phyloP scores from a whole-genome alignment of 2,797 vertebrate species.

The Pangasius mekongensis region DNA sequence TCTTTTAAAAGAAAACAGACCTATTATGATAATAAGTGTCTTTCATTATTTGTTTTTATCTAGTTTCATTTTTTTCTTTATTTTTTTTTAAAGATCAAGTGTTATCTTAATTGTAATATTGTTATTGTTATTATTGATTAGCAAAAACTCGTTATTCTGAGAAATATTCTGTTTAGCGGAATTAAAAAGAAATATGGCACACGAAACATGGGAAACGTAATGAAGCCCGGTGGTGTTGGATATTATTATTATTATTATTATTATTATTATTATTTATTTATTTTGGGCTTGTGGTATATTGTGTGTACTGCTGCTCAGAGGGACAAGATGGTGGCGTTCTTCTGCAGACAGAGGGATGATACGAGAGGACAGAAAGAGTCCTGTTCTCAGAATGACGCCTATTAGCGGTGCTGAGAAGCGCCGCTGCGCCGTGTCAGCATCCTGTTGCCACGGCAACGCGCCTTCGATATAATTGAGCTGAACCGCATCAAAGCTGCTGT shows the following conservation, averaged over 20 bases:
- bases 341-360: constrained; percentile 53
- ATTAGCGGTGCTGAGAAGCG: constrained; percentile 67
- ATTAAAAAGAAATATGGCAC: constrained; percentile 78
- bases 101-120: constrained; percentile 86
- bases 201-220: constrained; percentile 70
- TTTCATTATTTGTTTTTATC: constrained; percentile 79
- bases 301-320: not conserved
- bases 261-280: constrained; percentile 4
- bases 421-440: constrained; percentile 71
- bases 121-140: constrained; percentile 86
- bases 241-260: not conserved
- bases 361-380: constrained; percentile 52
- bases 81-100: constrained; percentile 70
- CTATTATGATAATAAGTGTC: constrained; percentile 75
- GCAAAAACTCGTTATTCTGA: constrained; percentile 82
- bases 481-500: constrained; percentile 59
- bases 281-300: not conserved
- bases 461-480: constrained; percentile 66
- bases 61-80: constrained; percentile 74
- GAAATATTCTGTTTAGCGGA: constrained; percentile 81
- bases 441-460: constrained; percentile 71
- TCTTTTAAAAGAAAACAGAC: constrained; percentile 76
- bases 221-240: constrained; percentile 67
- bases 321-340: constrained; percentile 27
- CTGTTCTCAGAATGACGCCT: constrained; percentile 72